Evolutionary conservation across 2,888 invertebrate genomes (phyloP).

Genomic region (Luperina testacea): DNA sequence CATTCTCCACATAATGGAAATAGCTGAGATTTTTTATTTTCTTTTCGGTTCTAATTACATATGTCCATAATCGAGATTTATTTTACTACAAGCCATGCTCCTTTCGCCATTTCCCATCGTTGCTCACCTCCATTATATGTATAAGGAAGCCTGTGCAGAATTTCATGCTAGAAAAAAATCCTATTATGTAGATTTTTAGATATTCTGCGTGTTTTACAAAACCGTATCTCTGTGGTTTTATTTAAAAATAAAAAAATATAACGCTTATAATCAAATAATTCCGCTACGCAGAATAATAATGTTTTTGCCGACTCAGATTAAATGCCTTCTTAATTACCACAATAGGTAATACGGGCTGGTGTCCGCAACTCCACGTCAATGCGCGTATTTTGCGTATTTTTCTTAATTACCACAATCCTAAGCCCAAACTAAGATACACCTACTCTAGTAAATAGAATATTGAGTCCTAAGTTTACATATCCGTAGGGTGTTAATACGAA

Average conservation of each 20-base stretch:
- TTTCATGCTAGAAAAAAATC: not conserved
- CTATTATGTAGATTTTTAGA: not conserved
- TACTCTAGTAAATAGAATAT: conserved; percentile 12
- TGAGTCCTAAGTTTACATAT: conserved; percentile 9
- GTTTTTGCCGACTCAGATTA: not conserved
- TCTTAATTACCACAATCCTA: not conserved
- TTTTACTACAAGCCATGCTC: not conserved
- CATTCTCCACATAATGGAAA: conserved; percentile 1
- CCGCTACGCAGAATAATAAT: not conserved
- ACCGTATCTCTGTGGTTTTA: not conserved
- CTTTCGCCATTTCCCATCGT: not conserved
- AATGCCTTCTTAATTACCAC: not conserved
- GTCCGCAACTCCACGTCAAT: no score
- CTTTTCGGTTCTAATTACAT: not conserved
- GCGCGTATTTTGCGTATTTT: no score
- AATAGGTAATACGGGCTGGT: not conserved
- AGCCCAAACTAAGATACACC: not conserved
- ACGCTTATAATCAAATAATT: not conserved
- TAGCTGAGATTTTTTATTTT: not conserved
- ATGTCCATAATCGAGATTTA: not conserved
- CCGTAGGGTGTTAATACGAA: conserved; percentile 24
- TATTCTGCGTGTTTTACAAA: not conserved
- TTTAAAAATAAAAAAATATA: not conserved
- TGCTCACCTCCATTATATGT: not conserved
- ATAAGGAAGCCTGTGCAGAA: no score